Evolutionary conservation across 1,140 invertebrate species (phyloP).

Genomic region (Globodera rostochiensis): DNA sequence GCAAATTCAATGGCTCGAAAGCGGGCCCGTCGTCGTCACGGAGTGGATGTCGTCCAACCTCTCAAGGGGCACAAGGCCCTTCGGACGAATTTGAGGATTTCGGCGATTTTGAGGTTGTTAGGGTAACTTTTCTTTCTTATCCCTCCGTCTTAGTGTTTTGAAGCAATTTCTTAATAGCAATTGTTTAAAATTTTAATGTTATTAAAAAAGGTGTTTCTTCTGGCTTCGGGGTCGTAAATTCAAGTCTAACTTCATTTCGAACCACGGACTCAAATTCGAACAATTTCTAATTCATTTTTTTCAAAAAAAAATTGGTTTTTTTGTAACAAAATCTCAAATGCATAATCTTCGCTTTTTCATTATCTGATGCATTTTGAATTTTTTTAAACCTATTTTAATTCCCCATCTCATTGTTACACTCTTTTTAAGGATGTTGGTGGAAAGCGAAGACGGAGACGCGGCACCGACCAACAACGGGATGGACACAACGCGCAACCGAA

Average conservation of each 20-base stretch:
- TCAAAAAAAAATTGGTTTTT: constrained; percentile 2
- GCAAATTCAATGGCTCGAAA: constrained; percentile 18
- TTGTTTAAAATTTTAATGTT: too few species aligned
- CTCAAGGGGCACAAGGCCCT: neutral
- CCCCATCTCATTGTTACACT: neutral
- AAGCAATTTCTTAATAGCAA: too few species aligned
- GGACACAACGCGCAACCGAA: constrained; percentile 11
- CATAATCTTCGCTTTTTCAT: too few species aligned
- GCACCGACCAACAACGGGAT: neutral
- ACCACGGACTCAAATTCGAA: too few species aligned
- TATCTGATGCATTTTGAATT: too few species aligned
- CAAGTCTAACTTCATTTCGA: too few species aligned
- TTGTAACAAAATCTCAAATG: neutral
- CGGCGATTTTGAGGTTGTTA: constrained; percentile 26
- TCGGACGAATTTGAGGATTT: constrained; percentile 37
- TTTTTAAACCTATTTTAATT: neutral
- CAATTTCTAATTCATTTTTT: too few species aligned
- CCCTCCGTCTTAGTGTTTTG: too few species aligned
- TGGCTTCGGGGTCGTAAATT: too few species aligned
- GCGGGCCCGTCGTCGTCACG: neutral
- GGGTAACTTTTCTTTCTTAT: too few species aligned
- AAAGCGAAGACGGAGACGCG: constrained; percentile 17
- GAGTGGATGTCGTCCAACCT: constrained; percentile 15
- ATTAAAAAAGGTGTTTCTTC: too few species aligned
- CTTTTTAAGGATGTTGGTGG: constrained; percentile 17